Percentiles rank a stretch among this genome's conserved stretches.
Conservation (phyloP, 2,797 vertebrate genomes). For the Lophius americanus region DNA sequence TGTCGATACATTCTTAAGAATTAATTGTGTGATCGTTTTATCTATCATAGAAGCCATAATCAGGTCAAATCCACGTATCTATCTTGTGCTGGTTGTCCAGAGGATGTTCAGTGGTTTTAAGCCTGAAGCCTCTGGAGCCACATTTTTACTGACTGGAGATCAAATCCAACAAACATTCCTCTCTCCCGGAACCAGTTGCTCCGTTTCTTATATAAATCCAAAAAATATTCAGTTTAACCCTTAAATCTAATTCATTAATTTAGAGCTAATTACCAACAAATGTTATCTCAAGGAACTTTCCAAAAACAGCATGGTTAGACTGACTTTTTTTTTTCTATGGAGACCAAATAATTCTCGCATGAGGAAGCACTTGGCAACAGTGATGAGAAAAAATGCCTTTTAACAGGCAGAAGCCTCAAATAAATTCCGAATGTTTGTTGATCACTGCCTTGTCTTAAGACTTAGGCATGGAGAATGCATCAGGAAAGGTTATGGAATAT, state of each 20-base stretch:
- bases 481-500: conserved; percentile 1
- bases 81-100: background rate
- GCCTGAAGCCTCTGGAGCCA: background rate
- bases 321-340: too few relatives aligned
- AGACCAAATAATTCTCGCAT: too few relatives aligned
- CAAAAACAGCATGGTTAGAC: too few relatives aligned
- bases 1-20: background rate
- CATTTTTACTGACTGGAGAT: conserved; percentile 2
- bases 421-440: background rate
- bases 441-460: background rate
- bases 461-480: background rate
- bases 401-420: too few relatives aligned
- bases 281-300: too few relatives aligned
- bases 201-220: too few relatives aligned
- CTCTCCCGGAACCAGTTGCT: background rate
- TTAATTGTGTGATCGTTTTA: background rate
- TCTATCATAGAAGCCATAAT: background rate
- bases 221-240: background rate
- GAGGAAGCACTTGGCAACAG: too few relatives aligned
- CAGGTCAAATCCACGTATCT: background rate
- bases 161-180: background rate
- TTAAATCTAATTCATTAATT: background rate
- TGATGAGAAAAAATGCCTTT: too few relatives aligned
- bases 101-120: conserved; percentile 1
- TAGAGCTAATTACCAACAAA: too few relatives aligned